A percentile compares a stretch with the other conserved stretches of the same genome.
Evolutionary conservation across 2,888 invertebrate species (phyloP).

Genomic region (Andricus quercusramuli): DNA sequence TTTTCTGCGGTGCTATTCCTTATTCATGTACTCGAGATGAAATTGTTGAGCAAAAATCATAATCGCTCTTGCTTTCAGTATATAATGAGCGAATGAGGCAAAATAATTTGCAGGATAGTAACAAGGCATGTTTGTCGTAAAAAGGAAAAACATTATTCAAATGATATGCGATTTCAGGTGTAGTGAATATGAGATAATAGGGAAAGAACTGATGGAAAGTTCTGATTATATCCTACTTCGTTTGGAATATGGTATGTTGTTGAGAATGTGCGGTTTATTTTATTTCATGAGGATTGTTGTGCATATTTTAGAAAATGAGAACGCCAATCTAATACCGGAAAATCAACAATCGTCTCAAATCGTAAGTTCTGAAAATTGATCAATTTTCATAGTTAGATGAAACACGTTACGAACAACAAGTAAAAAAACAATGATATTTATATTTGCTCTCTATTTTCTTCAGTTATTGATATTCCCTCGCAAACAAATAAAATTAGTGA

Average conservation of each 20-base stretch:
- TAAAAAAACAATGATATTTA: no score
- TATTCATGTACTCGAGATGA: not conserved
- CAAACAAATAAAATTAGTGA: no score
- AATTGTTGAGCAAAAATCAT: not conserved
- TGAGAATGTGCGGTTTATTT: not conserved
- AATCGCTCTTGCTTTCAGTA: not conserved
- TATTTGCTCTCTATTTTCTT: no score
- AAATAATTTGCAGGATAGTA: slow-evolving; percentile 1
- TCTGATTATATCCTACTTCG: not conserved
- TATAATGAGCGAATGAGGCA: not conserved
- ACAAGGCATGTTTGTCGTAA: not conserved
- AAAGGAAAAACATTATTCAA: slow-evolving; percentile 6
- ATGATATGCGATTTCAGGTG: not conserved
- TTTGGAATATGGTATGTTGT: not conserved
- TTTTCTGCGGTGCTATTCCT: no score
- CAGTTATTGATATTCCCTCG: no score
- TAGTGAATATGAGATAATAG: not conserved
- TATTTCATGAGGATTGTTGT: not conserved
- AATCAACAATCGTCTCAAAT: no score
- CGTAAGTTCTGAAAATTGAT: no score
- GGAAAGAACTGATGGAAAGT: slow-evolving; percentile 17
- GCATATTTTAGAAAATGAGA: not conserved
- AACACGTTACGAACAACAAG: no score
- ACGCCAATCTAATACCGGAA: no score
- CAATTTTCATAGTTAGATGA: no score